Base-by-base conservation (phyloP, 30 jellyfish, hydroid and myxozoan species). In the Turritopsis rubra region DNA sequence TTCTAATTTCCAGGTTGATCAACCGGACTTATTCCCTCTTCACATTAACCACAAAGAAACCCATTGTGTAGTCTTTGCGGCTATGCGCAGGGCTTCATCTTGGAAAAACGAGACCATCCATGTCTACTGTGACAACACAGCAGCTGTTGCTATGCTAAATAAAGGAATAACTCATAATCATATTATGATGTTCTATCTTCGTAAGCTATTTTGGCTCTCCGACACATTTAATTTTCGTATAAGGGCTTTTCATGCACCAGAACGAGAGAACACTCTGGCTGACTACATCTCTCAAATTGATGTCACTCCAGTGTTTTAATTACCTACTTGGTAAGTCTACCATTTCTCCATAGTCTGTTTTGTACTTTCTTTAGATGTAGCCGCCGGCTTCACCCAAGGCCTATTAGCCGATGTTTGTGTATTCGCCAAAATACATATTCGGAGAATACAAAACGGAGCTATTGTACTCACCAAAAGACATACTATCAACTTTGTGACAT, bases 81-180 rank as follows among this genome's bases (percentile, higher is more conserved):
- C 85, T 76, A n/a, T 19, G 71, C 75, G 76, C 76, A 27, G 85
- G 85, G 85, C 85, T 31, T 60, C 85, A 20, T 20, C 74, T 23
- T 76, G 85, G 85, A 20, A 30, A 18, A 76, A 76, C 52, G 30
- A 76, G 74, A 52, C 41, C 25, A 22, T 30, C 24, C 73, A 60
- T 60, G 73, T 60, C 73, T 60, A 60, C 21, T 60, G 73, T 60
- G 85, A 77, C 21, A 77, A 77, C 21, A 54, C 75, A n/a, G 85
- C 85, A 21, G 77, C 85, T 5, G 85, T 77, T 21, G 73, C 74
- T 20, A 77, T 77, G 85, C 52, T 77, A 13, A 77, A 77, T 29
- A 77, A 77, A 30, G 85, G 85, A 16, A 77, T 22, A 18, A 31
- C 81, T 77, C 72, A 52, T 9, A 77, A 0, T 20, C 85, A 72